Percentiles rank a stretch among this genome's conserved stretches.
phyloP scores from a whole-genome alignment of 2,888 invertebrate species.

The Opisthograptis luteolata region DNA sequence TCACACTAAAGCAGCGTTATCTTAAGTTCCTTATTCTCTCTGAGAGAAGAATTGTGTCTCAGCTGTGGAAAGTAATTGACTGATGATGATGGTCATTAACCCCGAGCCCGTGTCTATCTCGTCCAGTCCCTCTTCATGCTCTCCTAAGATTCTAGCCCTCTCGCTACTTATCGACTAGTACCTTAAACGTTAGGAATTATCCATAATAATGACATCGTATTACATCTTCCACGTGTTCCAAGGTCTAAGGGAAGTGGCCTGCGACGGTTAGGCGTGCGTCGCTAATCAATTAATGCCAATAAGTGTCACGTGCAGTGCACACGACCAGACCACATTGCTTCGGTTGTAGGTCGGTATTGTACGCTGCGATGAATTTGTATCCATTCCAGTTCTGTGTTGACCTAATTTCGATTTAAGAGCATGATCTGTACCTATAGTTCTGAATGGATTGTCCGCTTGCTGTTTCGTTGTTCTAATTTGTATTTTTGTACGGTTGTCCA shows the following conservation, averaged over 20 bases:
- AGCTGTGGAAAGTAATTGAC: too few species aligned
- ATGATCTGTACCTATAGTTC: constrained; percentile 6
- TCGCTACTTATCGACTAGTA: too few species aligned
- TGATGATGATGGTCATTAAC: too few species aligned
- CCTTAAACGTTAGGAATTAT: not conserved
- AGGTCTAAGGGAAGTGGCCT: constrained; percentile 35
- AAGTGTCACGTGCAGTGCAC: constrained; percentile 48
- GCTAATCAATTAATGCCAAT: constrained; percentile 72
- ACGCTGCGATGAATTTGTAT: constrained; percentile 17
- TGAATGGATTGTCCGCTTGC: not conserved
- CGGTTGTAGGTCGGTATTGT: constrained; percentile 7
- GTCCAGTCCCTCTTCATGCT: too few species aligned
- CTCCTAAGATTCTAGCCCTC: too few species aligned
- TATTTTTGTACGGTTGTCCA: too few species aligned
- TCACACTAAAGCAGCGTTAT: too few species aligned
- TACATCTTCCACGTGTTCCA: constrained; percentile 17
- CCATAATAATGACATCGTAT: constrained; percentile 12
- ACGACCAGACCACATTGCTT: constrained; percentile 46
- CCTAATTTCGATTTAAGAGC: constrained; percentile 15
- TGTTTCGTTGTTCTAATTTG: not conserved
- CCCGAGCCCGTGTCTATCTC: too few species aligned
- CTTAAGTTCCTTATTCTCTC: too few species aligned
- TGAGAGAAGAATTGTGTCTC: too few species aligned
- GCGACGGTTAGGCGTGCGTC: constrained; percentile 48
- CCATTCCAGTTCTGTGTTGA: constrained; percentile 15